Base-by-base conservation (phyloP, 1,140 invertebrate genomes). In the Mycetomoellerius zeteki region DNA sequence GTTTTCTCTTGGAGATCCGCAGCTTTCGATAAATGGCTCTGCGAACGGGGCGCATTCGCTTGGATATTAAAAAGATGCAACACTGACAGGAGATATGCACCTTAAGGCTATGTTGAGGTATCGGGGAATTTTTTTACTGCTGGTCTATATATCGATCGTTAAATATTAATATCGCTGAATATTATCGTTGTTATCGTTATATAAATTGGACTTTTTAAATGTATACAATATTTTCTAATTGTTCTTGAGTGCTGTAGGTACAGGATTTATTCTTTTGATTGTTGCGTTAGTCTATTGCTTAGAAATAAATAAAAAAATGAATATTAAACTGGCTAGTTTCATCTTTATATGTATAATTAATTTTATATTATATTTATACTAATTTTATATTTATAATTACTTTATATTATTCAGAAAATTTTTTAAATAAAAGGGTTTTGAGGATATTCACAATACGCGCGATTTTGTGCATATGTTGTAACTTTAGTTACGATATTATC, bases 21-120 rank as follows among this genome's bases (percentile, higher is more conserved):
- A 73, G 27, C 80, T 84, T 84, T 84, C 80, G 80, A 84, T 75
- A 84, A 84, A 84, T 84, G 69, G 80, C 69, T 75, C 80, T 19
- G 80, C 80, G 80, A 75, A 60, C 54, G 80, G 69, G 24, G 80
- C 54, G 69, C 80, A 73, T 84, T 84, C 71, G 69, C 80, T 84
- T 19, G 80, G 43, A 60, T 84, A 84, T 84, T 84, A 84, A 84
- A 84, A 84, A 84, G 80, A 84, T 50, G 69, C 54, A 62, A n/a
- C 69, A 47, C 33, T 54, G 80, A 84, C 69, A 56, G 37, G 80
- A 73, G 69, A 84, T 67, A 84, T 54, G n/a, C 69, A 21, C 69
- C 80, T 84, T 84, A 84, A 50, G 80, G 69, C 37, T 60, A 27
- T 14, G 67, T 47, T 43, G 37, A 47, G 33, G 2, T 50, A 73